Conservation (phyloP, 2,888 invertebrate genomes). For the Spodoptera littoralis region DNA sequence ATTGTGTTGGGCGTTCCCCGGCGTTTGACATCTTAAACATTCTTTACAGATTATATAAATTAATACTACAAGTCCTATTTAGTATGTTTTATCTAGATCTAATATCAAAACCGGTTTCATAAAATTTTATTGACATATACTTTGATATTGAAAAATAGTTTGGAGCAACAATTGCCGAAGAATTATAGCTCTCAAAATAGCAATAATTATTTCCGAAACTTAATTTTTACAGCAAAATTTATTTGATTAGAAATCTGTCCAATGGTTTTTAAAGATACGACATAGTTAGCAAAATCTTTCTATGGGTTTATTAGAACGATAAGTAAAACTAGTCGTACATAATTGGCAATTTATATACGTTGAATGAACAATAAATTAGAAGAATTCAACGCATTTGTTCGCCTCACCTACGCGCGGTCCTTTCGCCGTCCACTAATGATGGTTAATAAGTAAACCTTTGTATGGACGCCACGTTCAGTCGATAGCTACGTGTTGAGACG, state of each 20-base stretch:
- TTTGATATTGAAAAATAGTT: slow-evolving; percentile 11
- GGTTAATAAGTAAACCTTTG: slow-evolving; percentile 66
- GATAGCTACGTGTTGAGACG: slow-evolving; percentile 13
- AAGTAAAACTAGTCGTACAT: slow-evolving; percentile 67
- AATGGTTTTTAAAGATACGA: slow-evolving; percentile 8
- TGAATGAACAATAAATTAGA: slow-evolving; percentile 76
- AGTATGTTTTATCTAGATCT: slow-evolving; percentile 43
- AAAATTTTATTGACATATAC: slow-evolving; percentile 34
- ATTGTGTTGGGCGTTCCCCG: slow-evolving; percentile 31
- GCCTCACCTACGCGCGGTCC: slow-evolving; percentile 65
- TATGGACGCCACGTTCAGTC: slow-evolving; percentile 51
- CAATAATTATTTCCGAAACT: not conserved
- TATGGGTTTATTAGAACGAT: slow-evolving; percentile 60
- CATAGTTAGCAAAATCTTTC: slow-evolving; percentile 14
- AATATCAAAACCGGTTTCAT: slow-evolving; percentile 30
- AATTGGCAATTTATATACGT: slow-evolving; percentile 81
- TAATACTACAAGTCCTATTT: slow-evolving; percentile 36
- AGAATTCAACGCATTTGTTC: slow-evolving; percentile 72
- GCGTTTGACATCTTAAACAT: slow-evolving; percentile 48
- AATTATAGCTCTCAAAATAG: slow-evolving; percentile 10
- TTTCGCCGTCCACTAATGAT: slow-evolving; percentile 64
- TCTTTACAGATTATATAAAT: slow-evolving; percentile 47
- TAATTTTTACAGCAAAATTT: not conserved
- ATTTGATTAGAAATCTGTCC: slow-evolving; percentile 17
- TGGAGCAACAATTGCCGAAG: slow-evolving; percentile 12